phyloP scores from a whole-genome alignment of 2,888 invertebrate species.

The Metellina segmentata region DNA sequence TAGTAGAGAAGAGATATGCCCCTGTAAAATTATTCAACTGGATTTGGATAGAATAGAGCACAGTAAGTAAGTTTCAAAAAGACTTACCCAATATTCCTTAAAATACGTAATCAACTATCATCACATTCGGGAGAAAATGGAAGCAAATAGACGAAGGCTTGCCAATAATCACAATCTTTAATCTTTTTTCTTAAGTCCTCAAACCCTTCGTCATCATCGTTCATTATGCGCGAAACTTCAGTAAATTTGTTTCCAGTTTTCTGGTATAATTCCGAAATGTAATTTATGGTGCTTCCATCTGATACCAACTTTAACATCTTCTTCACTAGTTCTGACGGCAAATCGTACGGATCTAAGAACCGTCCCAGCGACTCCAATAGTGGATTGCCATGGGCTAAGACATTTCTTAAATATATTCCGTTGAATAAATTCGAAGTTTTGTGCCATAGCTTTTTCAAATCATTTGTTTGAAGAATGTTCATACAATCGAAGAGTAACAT shows the following conservation, averaged over 20 bases:
- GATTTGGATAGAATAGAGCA: no score
- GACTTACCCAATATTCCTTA: no score
- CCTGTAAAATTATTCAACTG: no score
- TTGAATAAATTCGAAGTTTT: slow-evolving; percentile 44
- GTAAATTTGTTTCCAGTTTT: not conserved
- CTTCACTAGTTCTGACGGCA: slow-evolving; percentile 36
- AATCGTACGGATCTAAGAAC: slow-evolving; percentile 51
- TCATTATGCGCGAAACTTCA: slow-evolving; percentile 24
- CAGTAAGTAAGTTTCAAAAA: no score
- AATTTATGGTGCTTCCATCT: slow-evolving; percentile 8
- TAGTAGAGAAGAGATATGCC: no score
- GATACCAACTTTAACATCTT: slow-evolving; percentile 23
- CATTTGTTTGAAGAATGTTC: slow-evolving; percentile 30
- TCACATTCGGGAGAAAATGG: not conserved
- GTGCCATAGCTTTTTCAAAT: slow-evolving; percentile 15
- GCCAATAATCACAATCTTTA: slow-evolving; percentile 5
- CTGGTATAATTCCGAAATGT: slow-evolving; percentile 13
- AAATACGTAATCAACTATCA: no score
- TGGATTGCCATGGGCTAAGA: slow-evolving; percentile 59
- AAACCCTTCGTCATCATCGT: not conserved
- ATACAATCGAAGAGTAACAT: slow-evolving; percentile 62
- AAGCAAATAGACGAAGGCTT: slow-evolving; percentile 23
- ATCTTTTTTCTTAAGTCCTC: slow-evolving; percentile 12
- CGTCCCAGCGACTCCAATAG: slow-evolving; percentile 50
- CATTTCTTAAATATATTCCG: slow-evolving; percentile 54